Conservation (phyloP, 1,140 invertebrate genomes). For the Diprion similis region DNA sequence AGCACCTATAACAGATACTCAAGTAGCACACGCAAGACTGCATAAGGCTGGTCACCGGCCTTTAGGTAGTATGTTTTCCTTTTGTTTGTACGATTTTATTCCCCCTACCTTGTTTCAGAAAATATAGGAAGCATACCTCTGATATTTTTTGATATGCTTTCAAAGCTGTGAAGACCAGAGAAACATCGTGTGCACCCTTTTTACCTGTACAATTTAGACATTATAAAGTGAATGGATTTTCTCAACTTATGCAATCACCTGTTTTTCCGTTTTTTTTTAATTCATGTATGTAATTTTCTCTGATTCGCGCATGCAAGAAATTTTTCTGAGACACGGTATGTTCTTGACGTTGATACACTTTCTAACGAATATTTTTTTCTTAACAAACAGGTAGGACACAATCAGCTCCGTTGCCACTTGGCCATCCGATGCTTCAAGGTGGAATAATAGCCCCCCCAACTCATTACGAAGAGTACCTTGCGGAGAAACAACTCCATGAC, state of each 20-base stretch:
- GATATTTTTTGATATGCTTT: too few relatives aligned
- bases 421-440: constrained; percentile 87
- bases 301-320: too few relatives aligned
- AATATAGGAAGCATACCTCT: neutral
- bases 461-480: constrained; percentile 70
- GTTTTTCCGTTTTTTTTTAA: too few relatives aligned
- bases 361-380: neutral
- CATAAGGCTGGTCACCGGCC: constrained; percentile 79
- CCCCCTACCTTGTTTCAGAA: neutral
- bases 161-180: too few relatives aligned
- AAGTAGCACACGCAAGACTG: constrained; percentile 77
- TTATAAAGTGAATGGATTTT: too few relatives aligned
- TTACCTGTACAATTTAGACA: too few relatives aligned
- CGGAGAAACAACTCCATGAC: constrained; percentile 68
- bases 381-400: constrained; percentile 73
- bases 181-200: too few relatives aligned
- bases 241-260: too few relatives aligned
- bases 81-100: constrained; percentile 26
- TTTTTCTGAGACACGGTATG: neutral
- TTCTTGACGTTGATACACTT: neutral
- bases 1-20: constrained; percentile 69
- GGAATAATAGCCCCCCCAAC: constrained; percentile 59
- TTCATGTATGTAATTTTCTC: too few relatives aligned
- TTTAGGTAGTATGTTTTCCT: constrained; percentile 71
- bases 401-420: constrained; percentile 92